A percentile compares a stretch with the other conserved stretches of the same genome.
Evolutionary conservation across 1,140 invertebrate genomes (phyloP).

Genomic region (Diuraphis noxia): DNA sequence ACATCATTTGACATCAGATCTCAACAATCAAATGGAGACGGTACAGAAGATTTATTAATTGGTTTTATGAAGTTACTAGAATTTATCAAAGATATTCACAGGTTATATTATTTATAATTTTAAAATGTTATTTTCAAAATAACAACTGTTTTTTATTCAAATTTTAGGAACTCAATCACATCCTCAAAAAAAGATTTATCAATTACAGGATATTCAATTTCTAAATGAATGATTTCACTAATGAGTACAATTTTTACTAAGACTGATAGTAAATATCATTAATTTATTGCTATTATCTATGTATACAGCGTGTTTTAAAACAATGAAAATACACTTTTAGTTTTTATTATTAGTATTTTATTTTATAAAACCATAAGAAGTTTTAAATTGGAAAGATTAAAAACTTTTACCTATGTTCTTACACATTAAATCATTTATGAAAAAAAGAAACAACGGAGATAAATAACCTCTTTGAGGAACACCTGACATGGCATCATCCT

Average conservation of each 20-base stretch:
- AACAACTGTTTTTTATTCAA: not conserved
- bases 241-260: not conserved
- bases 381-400: no score
- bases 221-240: not conserved
- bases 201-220: not conserved
- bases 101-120: not conserved
- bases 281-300: not conserved
- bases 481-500: no score
- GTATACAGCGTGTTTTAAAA: not conserved
- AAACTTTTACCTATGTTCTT: no score
- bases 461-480: no score
- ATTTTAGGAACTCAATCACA: not conserved
- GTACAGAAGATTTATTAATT: conserved; percentile 41
- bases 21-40: conserved; percentile 43
- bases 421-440: no score
- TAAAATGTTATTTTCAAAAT: not conserved
- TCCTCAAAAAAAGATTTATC: not conserved
- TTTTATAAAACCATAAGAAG: not conserved
- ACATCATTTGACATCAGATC: conserved; percentile 48
- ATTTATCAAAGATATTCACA: conserved; percentile 52
- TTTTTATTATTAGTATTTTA: not conserved
- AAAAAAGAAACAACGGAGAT: no score
- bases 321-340: not conserved
- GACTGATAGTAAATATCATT: not conserved
- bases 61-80: conserved; percentile 50